Base-by-base conservation (phyloP, 2,888 invertebrate species). In the Sphinx pinastri region DNA sequence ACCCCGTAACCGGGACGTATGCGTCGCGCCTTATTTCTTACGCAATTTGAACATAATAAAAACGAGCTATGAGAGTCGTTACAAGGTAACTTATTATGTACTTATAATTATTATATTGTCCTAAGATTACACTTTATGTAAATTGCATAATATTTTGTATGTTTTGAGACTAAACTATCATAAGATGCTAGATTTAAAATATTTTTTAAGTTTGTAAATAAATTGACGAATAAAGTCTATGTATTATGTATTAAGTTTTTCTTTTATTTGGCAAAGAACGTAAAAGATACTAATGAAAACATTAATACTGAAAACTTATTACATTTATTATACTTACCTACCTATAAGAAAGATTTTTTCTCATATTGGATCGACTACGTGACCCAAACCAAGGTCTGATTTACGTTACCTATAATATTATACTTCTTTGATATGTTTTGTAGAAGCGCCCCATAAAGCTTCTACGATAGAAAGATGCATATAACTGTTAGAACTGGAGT, bases 191-290 rank as follows among this genome's bases (percentile, higher is more conserved):
- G 68, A 69, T 68, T 75, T 77, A 78, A 74, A 74, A 71, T 78
- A 76, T 70, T 72, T 71, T 69, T 77, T 79, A 83, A 82, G 81
- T 76, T 54, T 85, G 84, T 85, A 84, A 84, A 84, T 85, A 84
- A 82, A 85, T 19, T 63, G 63, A 63, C 63, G 19, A 63, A 63
- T 63, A 63, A 63, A 14, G 12, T 12, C 45, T 73, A n/a, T 19
- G 60, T 60, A 60, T 63, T 63, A 63, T 63, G 63, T 63, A 63
- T 49, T 63, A 13, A 6, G 49, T 19, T 47, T 16, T 8, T 47
- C 45, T 16, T 16, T 16, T 16, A 19, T 55, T 19, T 55, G 8
- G 11, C 2, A 6, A 6, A 2, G 6, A 38, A 38, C 6, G 38
- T 2, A 38, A 38, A 38, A 4, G 38, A 38, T n/a, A n/a, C n/a